Base-by-base conservation (phyloP, 92 coral and sea anemone genomes). In the Metridium senile region DNA sequence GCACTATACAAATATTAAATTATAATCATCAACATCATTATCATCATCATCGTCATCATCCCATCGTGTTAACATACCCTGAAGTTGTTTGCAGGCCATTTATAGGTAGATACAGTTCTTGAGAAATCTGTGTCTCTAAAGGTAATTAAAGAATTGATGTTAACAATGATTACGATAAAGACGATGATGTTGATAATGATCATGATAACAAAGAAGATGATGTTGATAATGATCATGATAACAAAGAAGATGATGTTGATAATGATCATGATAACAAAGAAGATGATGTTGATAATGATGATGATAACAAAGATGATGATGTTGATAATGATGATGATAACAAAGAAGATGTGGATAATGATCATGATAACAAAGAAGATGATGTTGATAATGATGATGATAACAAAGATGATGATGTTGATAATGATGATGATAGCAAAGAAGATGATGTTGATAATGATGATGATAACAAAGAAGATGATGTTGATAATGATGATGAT, bases 1-100 rank as follows among this genome's bases (percentile, higher is more conserved):
- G n/a, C n/a, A n/a, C n/a, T n/a, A n/a, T n/a, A n/a, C n/a, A n/a
- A n/a, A n/a, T n/a, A n/a, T n/a, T 39, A 4, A 4, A 39, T 39
- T 39, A 39, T 13, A 4, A 39, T 39, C 49, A 13, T 39, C 8
- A 13, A 6, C 49, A 39, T 13, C 6, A 39, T 39, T 13, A 39
- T 4, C 6, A 39, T 4, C 49, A 39, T 13, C 49, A 39, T 13
- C 13, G 13, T n/a, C n/a, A n/a, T n/a, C 59, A 53, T 53, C 59
- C 59, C n/a, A 53, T 45, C 8, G 51, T n/a, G n/a, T n/a, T 39
- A 4, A 6, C 74, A n/a, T 26, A 82, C 86, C 86, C 74, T 56
- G 11, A 64, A 82, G 23, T 31, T 27, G 2, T 53, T 66, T 30
- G 86, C 79, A 1, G 86, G 86, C 86, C 84, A 84, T 26, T 53